Base-by-base conservation (phyloP, 1,140 invertebrate species). In the Sitodiplosis mosellana region DNA sequence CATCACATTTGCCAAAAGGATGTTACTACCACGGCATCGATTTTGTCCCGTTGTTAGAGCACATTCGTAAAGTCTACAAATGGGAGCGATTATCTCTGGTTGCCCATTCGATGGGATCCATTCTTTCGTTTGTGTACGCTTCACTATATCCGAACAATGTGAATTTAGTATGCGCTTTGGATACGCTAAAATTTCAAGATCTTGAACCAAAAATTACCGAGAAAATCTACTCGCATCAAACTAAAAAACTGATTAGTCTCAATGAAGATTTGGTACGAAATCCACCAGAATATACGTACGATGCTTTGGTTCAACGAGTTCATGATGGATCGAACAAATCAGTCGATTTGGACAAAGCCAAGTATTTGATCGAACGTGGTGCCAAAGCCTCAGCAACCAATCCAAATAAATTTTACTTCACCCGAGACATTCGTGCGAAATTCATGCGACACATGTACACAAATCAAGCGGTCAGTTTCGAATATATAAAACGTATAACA, bases 51-150 rank as follows among this genome's bases (percentile, higher is more conserved):
- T 42, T 74, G 21, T 59, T 83, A 1, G 59, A 72, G 12, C 63
- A 69, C 36, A 58, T 85, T 18, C 68, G 72, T 49, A 68, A 77
- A 33, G 66, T 81, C 52, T 76, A 78, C 53, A 70, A 73, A 49
- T 85, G 81, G 80, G 65, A 75, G 14, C 77, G 77, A 60, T 61
- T 83, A 2, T 75, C 75, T 15, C 56, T 82, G 15, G 53, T 84
- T 40, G 70, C 69, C 2, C 80, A 83, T 55, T 82, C 79, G 0
- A 70, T 81, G 69, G 79, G 79, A 42, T 73, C 70, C 4, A 71
- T 77, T 20, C 65, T 70, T 11, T 60, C 59, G 2, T 76, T 75
- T 52, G 61, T 69, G 3, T 82, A 74, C 52, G 64, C 71, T 1
- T 61, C 67, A 12, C 43, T 73, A 0, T 81, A 70, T 54, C 76